Conservation (phyloP, 2,888 invertebrate species). For the Isoperla grammatica region DNA sequence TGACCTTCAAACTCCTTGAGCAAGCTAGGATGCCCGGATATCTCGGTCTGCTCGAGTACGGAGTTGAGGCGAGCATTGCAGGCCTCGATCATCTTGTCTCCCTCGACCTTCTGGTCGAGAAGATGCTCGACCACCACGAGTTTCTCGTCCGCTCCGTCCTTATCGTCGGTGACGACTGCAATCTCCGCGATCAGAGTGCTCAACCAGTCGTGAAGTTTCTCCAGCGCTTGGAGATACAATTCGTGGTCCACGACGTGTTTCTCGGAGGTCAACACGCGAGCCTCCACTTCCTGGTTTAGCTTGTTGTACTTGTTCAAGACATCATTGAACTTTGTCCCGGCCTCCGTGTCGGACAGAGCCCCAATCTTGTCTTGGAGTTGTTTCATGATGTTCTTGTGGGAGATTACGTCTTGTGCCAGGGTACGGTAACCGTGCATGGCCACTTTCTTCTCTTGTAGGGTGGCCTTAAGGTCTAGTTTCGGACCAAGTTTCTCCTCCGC, state of each 20-base stretch:
- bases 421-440: conserved; percentile 75
- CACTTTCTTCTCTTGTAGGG: conserved; percentile 82
- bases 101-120: conserved; percentile 64
- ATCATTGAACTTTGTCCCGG: conserved; percentile 64
- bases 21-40: conserved; percentile 67
- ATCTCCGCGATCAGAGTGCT: conserved; percentile 74
- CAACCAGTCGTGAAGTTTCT: conserved; percentile 77
- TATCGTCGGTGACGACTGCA: conserved; percentile 68
- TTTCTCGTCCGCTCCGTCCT: conserved; percentile 72
- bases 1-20: conserved; percentile 69
- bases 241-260: conserved; percentile 76
- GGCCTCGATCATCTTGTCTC: conserved; percentile 62
- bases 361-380: conserved; percentile 79
- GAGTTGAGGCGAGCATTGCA: conserved; percentile 65
- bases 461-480: conserved; percentile 66
- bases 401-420: conserved; percentile 75
- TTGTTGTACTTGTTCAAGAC: conserved; percentile 67
- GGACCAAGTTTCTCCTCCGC: conserved; percentile 67
- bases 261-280: conserved; percentile 60
- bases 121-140: conserved; percentile 69
- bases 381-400: conserved; percentile 78
- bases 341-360: conserved; percentile 71
- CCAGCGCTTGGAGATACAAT: conserved; percentile 71
- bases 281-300: conserved; percentile 60
- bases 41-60: conserved; percentile 71